Evolutionary conservation across 2,113 vertebrate species (phyloP).

Genomic region (Semicossyphus pulcher): DNA sequence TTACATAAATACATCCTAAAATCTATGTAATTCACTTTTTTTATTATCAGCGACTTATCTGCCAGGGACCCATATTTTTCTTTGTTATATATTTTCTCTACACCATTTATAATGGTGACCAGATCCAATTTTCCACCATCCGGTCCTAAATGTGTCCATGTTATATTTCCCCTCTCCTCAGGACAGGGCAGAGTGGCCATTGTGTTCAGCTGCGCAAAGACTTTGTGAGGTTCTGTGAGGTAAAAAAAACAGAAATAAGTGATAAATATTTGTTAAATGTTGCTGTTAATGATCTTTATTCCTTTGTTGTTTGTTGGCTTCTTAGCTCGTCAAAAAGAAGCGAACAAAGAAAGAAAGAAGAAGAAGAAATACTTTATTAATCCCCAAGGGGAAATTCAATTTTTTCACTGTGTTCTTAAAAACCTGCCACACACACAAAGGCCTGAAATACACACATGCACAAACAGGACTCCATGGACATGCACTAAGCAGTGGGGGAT

Average conservation of each 20-base stretch:
- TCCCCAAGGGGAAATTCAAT: too few species aligned
- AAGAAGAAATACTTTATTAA: too few species aligned
- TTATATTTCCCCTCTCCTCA: neutral
- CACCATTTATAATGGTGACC: neutral
- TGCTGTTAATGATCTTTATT: too few species aligned
- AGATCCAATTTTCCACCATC: rapidly evolving
- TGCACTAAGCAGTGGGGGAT: too few species aligned
- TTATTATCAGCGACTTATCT: constrained; percentile 7
- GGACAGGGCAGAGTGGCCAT: constrained; percentile 13
- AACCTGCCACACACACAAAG: too few species aligned
- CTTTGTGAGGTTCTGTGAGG: rapidly evolving
- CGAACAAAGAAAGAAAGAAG: too few species aligned
- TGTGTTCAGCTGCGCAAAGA: rapidly evolving
- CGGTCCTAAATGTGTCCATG: neutral
- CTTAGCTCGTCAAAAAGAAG: too few species aligned
- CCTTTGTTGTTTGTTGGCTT: too few species aligned
- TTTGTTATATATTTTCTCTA: rapidly evolving
- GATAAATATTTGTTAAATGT: too few species aligned
- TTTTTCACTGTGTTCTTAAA: too few species aligned
- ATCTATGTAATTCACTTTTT: rapidly evolving
- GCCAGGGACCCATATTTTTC: neutral
- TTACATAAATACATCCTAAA: constrained; percentile 15
- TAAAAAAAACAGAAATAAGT: neutral
- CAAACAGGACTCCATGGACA: too few species aligned
- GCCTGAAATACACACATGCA: too few species aligned